phyloP scores from a whole-genome alignment of 2,888 invertebrate species.

The Beris morrisii region DNA sequence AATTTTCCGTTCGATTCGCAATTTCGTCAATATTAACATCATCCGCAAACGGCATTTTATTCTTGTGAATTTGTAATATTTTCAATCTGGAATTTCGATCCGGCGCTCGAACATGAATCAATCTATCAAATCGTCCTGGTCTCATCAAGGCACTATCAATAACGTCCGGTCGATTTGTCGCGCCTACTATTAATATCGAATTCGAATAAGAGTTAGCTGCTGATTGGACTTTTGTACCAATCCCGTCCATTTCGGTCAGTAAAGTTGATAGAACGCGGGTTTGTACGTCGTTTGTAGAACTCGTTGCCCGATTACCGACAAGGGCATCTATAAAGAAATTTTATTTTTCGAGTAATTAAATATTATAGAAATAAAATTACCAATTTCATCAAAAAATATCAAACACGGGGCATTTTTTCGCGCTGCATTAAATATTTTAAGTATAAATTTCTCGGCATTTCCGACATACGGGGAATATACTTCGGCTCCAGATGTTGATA shows the following conservation, averaged over 20 bases:
- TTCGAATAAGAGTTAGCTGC: constrained; percentile 32
- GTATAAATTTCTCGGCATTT: constrained; percentile 63
- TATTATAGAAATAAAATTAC: constrained; percentile 44
- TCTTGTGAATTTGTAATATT: constrained; percentile 57
- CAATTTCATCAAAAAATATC: constrained; percentile 67
- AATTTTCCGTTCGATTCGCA: constrained; percentile 58
- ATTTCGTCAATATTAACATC: constrained; percentile 56
- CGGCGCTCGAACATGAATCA: constrained; percentile 65
- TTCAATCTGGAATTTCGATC: constrained; percentile 57
- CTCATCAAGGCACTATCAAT: constrained; percentile 65
- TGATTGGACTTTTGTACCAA: constrained; percentile 50
- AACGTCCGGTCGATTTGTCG: constrained; percentile 67
- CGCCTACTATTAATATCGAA: constrained; percentile 63
- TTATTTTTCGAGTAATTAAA: background rate
- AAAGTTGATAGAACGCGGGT: constrained; percentile 64
- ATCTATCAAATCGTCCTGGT: constrained; percentile 65
- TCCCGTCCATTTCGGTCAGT: constrained; percentile 68
- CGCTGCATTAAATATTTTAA: constrained; percentile 63
- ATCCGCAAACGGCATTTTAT: constrained; percentile 55
- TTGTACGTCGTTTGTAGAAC: constrained; percentile 57
- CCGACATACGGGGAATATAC: constrained; percentile 68
- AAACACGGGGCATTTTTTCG: constrained; percentile 63
- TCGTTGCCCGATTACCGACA: constrained; percentile 54
- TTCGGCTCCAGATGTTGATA: constrained; percentile 64
- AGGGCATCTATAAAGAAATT: constrained; percentile 54